Evolutionary conservation across 2,797 vertebrate genomes (phyloP).

Genomic region (Catostomus latipinnis): DNA sequence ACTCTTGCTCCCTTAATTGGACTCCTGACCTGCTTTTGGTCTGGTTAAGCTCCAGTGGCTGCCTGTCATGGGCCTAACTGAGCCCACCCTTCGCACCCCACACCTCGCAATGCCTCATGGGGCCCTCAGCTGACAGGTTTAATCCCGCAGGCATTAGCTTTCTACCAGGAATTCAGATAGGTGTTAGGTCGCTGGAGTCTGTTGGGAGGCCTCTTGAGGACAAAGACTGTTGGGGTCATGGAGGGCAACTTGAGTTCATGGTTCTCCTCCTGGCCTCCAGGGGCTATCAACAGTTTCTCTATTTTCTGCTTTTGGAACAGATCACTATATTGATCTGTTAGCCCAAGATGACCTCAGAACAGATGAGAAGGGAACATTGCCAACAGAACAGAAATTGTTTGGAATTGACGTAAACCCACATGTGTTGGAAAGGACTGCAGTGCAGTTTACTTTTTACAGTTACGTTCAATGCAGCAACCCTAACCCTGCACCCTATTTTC

Average conservation of each 20-base stretch:
- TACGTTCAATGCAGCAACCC: not conserved
- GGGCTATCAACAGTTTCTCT: not conserved
- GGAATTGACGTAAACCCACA: not conserved
- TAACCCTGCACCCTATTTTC: too few relatives aligned
- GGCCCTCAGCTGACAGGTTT: constrained; percentile 73
- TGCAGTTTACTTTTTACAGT: not conserved
- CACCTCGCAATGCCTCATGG: constrained; percentile 51
- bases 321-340: constrained; percentile 18
- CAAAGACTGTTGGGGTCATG: constrained; percentile 14
- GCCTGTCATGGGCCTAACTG: constrained; percentile 3
- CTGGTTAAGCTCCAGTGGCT: constrained; percentile 41
- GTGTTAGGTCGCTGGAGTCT: constrained; percentile 33
- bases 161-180: constrained; percentile 70
- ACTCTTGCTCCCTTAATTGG: constrained; percentile 28
- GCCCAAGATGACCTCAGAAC: constrained; percentile 4
- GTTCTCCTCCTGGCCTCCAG: not conserved
- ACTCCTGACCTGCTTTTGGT: constrained; percentile 42
- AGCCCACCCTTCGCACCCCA: constrained; percentile 17
- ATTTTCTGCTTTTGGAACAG: not conserved
- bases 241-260: constrained; percentile 31
- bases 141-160: constrained; percentile 74
- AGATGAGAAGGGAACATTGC: constrained; percentile 12
- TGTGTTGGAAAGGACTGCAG: not conserved
- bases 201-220: constrained; percentile 9
- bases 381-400: constrained; percentile 10